Percentiles rank a stretch among this genome's conserved stretches.
Evolutionary conservation across 2,797 vertebrate genomes (phyloP).

Genomic region (Falco cherrug): DNA sequence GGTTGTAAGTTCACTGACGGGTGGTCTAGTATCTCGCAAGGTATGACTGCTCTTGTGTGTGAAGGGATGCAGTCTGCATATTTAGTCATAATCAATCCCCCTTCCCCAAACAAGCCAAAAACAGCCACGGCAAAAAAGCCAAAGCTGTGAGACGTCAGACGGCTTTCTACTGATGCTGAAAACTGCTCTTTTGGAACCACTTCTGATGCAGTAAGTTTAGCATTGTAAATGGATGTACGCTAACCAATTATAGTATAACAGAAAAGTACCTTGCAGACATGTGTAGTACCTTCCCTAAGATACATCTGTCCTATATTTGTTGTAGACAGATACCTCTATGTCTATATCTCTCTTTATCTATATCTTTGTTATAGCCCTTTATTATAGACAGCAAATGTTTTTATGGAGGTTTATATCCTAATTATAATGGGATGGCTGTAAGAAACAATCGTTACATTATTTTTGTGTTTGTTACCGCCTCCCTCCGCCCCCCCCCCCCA

Average conservation of each 20-base stretch:
- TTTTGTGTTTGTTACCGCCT: neutral
- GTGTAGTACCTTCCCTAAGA: neutral
- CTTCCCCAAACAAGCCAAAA: neutral
- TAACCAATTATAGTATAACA: neutral
- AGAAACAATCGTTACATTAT: neutral
- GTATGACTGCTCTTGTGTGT: neutral
- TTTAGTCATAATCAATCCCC: neutral
- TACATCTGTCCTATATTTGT: neutral
- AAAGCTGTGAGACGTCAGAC: neutral
- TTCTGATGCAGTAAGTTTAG: neutral
- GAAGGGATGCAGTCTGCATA: neutral
- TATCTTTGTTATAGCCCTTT: neutral
- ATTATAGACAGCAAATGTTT: neutral
- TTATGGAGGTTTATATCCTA: neutral
- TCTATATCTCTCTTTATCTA: accelerated
- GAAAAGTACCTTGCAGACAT: neutral
- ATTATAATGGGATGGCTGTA: neutral
- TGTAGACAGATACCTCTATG: neutral
- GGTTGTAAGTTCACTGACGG: neutral
- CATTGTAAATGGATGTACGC: neutral
- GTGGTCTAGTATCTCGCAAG: neutral
- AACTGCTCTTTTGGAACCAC: neutral
- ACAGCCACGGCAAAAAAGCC: accelerated
- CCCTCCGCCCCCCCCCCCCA: too few relatives aligned
- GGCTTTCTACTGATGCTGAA: neutral